Evolutionary conservation across 2,113 vertebrate species (phyloP).

Genomic region (Rhinoderma darwinii): DNA sequence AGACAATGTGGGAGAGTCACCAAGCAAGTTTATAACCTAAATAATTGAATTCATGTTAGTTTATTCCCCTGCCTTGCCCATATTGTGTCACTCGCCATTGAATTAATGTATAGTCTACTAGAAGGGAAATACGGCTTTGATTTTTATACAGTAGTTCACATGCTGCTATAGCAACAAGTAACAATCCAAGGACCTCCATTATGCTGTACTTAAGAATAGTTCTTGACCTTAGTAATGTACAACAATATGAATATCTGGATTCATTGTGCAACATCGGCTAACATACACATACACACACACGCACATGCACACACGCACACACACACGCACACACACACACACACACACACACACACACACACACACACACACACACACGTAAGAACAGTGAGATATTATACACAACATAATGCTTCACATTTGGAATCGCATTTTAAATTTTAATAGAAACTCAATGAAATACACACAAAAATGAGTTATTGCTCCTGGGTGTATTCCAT

Average conservation of each 20-base stretch:
- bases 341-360: too few relatives aligned
- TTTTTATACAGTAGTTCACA: conserved; percentile 9
- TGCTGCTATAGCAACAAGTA: conserved; percentile 57
- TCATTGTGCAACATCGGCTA: not conserved
- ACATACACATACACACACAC: not conserved
- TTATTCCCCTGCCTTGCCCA: not conserved
- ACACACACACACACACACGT: not conserved
- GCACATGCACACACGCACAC: not conserved
- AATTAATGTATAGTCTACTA: conserved; percentile 22
- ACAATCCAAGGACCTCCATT: conserved; percentile 17
- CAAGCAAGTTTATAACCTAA: not conserved
- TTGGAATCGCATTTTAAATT: not conserved
- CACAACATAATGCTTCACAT: not conserved
- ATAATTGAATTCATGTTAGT: not conserved
- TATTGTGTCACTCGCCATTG: not conserved
- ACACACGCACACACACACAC: too few relatives aligned
- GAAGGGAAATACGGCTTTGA: not conserved
- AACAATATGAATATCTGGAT: not conserved
- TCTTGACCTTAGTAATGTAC: conserved; percentile 16
- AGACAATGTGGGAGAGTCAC: too few relatives aligned
- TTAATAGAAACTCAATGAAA: not conserved
- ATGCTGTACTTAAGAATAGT: conserved; percentile 10
- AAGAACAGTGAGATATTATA: not conserved
- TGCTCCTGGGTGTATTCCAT: not conserved
- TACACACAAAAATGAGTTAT: not conserved